Conservation (phyloP, 2,113 vertebrate species). For the Podarcis muralis region DNA sequence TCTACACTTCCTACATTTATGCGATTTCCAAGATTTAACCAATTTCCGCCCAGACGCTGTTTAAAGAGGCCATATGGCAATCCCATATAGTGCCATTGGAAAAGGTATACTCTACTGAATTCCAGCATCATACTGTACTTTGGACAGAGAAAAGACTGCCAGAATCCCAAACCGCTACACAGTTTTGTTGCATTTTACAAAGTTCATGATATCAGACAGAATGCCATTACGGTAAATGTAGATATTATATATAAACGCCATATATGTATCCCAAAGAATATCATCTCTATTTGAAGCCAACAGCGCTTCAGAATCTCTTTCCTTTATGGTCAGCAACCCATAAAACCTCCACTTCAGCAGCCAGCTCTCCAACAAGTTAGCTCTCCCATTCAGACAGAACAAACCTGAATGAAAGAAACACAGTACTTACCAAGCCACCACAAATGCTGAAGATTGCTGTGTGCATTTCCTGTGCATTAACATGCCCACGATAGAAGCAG, state of each 20-base stretch:
- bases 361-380: background rate
- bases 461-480: slow-evolving; percentile 80
- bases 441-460: slow-evolving; percentile 91
- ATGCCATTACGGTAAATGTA: slow-evolving; percentile 33
- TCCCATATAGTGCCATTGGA: background rate
- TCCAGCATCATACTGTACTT: slow-evolving; percentile 4
- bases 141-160: slow-evolving; percentile 13
- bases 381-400: slow-evolving; percentile 11
- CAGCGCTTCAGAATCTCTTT: slow-evolving; percentile 21
- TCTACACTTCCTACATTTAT: too few relatives aligned
- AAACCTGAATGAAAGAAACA: slow-evolving; percentile 36
- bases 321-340: slow-evolving; percentile 24
- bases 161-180: background rate
- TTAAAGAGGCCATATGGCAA: too few relatives aligned
- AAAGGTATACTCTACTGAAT: background rate
- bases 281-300: slow-evolving; percentile 21
- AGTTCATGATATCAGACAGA: slow-evolving; percentile 20
- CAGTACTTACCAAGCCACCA: slow-evolving; percentile 90
- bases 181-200: background rate
- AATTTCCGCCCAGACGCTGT: too few relatives aligned
- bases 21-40: too few relatives aligned
- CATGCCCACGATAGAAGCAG: slow-evolving; percentile 94
- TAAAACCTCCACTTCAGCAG: background rate
- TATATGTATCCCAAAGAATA: slow-evolving; percentile 41
- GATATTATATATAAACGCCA: slow-evolving; percentile 35